phyloP scores from a whole-genome alignment of 2,888 invertebrate genomes.

The Idaea aversata region DNA sequence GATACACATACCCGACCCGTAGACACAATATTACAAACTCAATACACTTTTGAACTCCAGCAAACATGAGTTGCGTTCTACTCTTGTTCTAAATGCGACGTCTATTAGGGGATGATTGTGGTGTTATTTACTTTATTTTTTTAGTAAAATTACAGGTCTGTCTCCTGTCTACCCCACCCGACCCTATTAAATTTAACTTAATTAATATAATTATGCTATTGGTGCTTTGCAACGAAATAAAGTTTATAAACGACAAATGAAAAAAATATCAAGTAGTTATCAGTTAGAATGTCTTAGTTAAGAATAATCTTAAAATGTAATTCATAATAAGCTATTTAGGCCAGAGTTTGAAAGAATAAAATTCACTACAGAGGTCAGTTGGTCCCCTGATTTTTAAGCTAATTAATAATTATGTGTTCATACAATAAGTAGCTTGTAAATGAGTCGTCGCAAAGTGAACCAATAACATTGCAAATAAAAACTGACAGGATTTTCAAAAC shows the following conservation, averaged over 20 bases:
- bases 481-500: conserved; percentile 41
- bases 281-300: not conserved
- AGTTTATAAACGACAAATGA: not conserved
- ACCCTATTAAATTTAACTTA: conserved; percentile 24
- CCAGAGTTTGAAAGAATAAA: not conserved
- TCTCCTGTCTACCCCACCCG: not conserved
- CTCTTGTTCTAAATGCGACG: too few relatives aligned
- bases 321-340: not conserved
- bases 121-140: not conserved
- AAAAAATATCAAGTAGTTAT: not conserved
- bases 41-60: too few relatives aligned
- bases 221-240: conserved; percentile 43
- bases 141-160: not conserved
- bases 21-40: too few relatives aligned
- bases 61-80: too few relatives aligned
- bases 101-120: too few relatives aligned
- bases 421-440: conserved; percentile 16
- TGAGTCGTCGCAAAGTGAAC: conserved; percentile 33
- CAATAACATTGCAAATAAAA: conserved; percentile 40
- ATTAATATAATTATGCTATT: conserved; percentile 35
- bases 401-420: conserved; percentile 19
- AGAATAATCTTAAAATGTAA: not conserved
- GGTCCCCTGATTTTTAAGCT: conserved; percentile 42
- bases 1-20: too few relatives aligned
- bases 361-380: conserved; percentile 43